These are phyloP conservation scores for Macrobrachium rosenbergii DNA, from an alignment of 1,140 invertebrate genomes.

Conservation along the genomic window DNA sequence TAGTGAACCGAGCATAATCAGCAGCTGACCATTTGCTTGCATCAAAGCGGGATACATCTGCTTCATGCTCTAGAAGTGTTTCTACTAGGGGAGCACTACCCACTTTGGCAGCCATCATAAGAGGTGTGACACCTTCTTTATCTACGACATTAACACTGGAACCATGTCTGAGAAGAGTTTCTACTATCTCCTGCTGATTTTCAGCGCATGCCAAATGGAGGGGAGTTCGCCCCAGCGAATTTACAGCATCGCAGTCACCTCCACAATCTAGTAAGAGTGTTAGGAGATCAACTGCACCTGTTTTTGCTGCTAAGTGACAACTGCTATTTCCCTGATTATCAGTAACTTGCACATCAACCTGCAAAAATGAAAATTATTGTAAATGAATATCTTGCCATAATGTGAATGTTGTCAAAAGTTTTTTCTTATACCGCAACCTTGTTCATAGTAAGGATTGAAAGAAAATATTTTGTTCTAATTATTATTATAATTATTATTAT, in stretches of 20 bases:
- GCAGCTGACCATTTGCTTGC: constrained; percentile 53
- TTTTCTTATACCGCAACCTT: too few relatives aligned
- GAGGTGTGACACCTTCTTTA: constrained; percentile 52
- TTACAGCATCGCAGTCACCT: constrained; percentile 34
- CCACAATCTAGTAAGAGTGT: constrained; percentile 40
- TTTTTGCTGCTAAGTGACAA: constrained; percentile 35
- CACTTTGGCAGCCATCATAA: constrained; percentile 50
- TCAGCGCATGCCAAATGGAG: constrained; percentile 46
- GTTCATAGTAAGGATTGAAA: too few relatives aligned
- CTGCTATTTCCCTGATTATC: constrained; percentile 35
- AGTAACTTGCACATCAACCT: constrained; percentile 42
- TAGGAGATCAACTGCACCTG: constrained; percentile 44
- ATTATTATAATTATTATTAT: too few relatives aligned
- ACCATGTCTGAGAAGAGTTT: constrained; percentile 46
- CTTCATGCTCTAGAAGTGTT: constrained; percentile 34
- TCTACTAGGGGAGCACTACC: constrained; percentile 47
- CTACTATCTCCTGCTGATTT: constrained; percentile 44
- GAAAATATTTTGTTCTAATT: too few relatives aligned
- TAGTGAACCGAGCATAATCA: constrained; percentile 57
- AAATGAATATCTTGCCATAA: too few relatives aligned
- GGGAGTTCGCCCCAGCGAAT: constrained; percentile 32
- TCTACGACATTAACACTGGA: constrained; percentile 48
- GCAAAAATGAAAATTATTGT: not conserved
- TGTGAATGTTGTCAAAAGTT: too few relatives aligned
- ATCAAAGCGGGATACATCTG: constrained; percentile 29